Percentiles rank a stretch among this genome's conserved stretches.
Conservation (phyloP, 2,797 vertebrate genomes). For the Siniperca obscura region DNA sequence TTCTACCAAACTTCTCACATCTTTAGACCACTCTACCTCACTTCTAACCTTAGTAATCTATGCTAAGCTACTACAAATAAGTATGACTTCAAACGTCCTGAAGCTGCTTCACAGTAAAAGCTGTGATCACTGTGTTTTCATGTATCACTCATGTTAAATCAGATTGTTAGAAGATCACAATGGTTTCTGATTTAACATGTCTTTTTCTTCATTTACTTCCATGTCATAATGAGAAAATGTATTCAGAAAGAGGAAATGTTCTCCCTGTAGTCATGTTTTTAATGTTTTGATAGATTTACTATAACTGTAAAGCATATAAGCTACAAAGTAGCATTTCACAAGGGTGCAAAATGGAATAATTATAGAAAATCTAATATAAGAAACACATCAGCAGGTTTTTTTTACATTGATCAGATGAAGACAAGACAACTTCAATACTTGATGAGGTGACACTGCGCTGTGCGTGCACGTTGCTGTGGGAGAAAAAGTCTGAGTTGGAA, state of each 20-base stretch:
- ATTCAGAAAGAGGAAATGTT: background rate
- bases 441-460: background rate
- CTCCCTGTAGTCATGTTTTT: background rate
- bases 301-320: background rate
- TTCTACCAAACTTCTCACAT: background rate
- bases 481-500: background rate
- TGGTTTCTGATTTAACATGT: background rate
- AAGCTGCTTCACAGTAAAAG: slow-evolving; percentile 2
- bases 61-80: background rate
- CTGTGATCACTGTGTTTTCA: background rate
- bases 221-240: background rate
- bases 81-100: background rate
- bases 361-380: background rate
- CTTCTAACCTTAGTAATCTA: background rate
- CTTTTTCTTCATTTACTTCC: background rate
- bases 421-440: background rate
- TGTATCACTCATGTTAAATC: too few species aligned
- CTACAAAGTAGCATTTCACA: background rate
- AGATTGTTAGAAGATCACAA: too few species aligned
- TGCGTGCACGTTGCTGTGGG: background rate
- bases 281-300: background rate
- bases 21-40: background rate
- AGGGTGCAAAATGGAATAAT: background rate
- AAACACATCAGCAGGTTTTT: background rate
- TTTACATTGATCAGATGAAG: background rate